Evolutionary conservation across 2,888 invertebrate genomes (phyloP), one percentile per base, ranked within the genome.

Genomic region (Odiellus spinosus): DNA sequence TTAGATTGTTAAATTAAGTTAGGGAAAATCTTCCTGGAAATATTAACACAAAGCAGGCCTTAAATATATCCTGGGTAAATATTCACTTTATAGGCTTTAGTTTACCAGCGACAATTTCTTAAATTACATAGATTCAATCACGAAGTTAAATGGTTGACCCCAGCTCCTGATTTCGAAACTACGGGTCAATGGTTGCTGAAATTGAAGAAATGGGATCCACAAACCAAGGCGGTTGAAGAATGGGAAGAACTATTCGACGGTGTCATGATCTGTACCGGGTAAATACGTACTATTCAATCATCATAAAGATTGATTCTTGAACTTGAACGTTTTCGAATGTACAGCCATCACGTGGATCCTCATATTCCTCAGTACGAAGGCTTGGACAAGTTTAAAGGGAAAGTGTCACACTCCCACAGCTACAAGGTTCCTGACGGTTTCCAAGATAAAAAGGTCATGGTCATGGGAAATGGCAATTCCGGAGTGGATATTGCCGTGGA

Each of bases 391-490:
- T 67, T 66, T 50, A 65, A 51, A 14, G 60, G 60, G 4, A 42
- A 49, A 32, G 45, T 57, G 5, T 17, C 59, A 6, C 59, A 59
- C 45, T 48, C 58, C 10, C 58, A 57, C 38, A 55, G 53, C 11
- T 53, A 54, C 40, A 53, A 56, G 20, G 51, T 49, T 34, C 44
- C 54, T 1, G 43, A 46, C 6, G 51, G 49, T 15, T 58, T 56
- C 47, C 51, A 53, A 40, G 62, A 59, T 39, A 63, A 63, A 53
- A 56, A 61, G 38, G 65, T 70, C 8, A 60, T 71, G 20, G 61
- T 71, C 1, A 57, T 71, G 20, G 71, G 71, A 3, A 64, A 70
- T 45, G 70, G 71, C 3, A 71, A 71, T 55, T 70, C 70, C 1
- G 69, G 63, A 1, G 63, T 61, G 1, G 67, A 67, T 55, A 57